phyloP scores from a whole-genome alignment of 1,140 invertebrate genomes.

The Muscidifurax raptorellus region DNA sequence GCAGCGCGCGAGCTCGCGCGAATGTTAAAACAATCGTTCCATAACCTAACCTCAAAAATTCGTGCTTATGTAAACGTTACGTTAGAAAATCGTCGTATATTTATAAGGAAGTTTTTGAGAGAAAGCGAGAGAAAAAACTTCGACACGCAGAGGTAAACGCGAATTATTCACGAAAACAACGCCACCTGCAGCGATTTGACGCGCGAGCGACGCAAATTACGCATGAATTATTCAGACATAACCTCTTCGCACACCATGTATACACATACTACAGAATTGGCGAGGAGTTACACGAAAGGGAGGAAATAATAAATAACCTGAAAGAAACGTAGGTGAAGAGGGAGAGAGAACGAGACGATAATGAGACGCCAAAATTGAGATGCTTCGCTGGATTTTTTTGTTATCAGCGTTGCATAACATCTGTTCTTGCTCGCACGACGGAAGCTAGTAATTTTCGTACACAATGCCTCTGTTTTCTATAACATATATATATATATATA shows the following conservation, averaged over 20 bases:
- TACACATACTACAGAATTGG: neutral
- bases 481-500: neutral
- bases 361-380: slow-evolving; percentile 14
- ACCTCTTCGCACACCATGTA: slow-evolving; percentile 33
- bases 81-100: no score
- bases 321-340: neutral
- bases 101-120: no score
- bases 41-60: no score
- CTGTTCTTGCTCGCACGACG: neutral
- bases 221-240: slow-evolving; percentile 61
- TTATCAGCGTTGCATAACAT: neutral
- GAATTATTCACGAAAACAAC: no score
- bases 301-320: slow-evolving; percentile 5
- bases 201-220: slow-evolving; percentile 47
- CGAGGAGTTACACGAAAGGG: neutral
- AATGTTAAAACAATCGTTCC: neutral
- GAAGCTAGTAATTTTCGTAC: no score
- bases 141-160: no score
- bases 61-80: no score
- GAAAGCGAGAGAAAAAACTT: no score
- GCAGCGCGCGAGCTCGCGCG: no score
- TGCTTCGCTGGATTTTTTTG: slow-evolving; percentile 9
- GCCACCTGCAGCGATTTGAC: slow-evolving; percentile 46
- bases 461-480: no score
- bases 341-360: slow-evolving; percentile 3